phyloP scores from a whole-genome alignment of 2,888 invertebrate species.

The Sinelater perroti region DNA sequence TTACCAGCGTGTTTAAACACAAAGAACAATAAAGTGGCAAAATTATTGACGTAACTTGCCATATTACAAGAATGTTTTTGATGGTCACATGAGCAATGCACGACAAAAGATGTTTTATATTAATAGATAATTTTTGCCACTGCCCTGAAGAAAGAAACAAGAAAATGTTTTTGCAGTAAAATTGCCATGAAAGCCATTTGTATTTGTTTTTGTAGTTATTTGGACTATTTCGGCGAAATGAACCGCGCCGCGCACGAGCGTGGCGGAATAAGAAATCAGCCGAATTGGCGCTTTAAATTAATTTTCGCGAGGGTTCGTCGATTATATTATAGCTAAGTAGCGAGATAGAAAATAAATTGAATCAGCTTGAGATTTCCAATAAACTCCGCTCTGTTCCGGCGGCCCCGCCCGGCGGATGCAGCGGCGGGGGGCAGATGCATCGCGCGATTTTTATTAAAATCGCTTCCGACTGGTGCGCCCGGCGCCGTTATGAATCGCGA shows the following conservation, averaged over 20 bases:
- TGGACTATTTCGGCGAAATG: neutral
- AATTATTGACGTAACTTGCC: too few species aligned
- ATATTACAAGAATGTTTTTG: too few species aligned
- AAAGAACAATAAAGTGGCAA: too few species aligned
- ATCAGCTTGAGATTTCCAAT: slow-evolving; percentile 52
- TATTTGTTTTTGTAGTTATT: neutral
- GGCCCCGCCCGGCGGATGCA: slow-evolving; percentile 11
- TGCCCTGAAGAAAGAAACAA: neutral
- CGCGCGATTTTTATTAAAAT: slow-evolving; percentile 22
- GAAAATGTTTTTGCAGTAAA: neutral
- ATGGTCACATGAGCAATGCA: too few species aligned
- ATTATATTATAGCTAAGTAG: slow-evolving; percentile 46
- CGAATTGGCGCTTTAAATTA: slow-evolving; percentile 28
- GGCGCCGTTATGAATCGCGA: slow-evolving; percentile 19
- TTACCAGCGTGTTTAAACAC: too few species aligned
- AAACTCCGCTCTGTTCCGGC: slow-evolving; percentile 37
- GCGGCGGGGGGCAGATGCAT: slow-evolving; percentile 24
- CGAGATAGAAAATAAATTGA: slow-evolving; percentile 55
- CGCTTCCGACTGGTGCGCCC: slow-evolving; percentile 3
- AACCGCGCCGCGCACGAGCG: too few species aligned
- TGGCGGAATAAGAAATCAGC: slow-evolving; percentile 9
- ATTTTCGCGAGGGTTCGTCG: slow-evolving; percentile 22
- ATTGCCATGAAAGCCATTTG: neutral
- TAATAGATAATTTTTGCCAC: too few species aligned
- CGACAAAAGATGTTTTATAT: too few species aligned